Evolutionary conservation across 2,113 vertebrate genomes (phyloP), one percentile per base, ranked within the genome.

Genomic region (Pseudonaja textilis): DNA sequence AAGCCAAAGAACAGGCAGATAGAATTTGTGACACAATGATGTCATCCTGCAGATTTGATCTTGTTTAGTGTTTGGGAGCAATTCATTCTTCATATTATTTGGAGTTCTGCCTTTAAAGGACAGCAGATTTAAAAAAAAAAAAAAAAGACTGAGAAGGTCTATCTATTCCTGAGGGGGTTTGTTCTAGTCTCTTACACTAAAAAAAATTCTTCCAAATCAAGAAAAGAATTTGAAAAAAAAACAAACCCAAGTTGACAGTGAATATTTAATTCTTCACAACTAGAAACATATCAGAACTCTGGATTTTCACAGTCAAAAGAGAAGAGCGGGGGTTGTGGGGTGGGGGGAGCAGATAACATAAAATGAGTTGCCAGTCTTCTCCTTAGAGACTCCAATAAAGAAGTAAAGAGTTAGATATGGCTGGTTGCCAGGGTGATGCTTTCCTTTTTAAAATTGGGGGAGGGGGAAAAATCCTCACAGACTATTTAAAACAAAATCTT

Each of bases 401-500:
- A 92, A 85, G 69, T 50, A 34, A 59, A 89, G 64, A 92, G 87
- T 50, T 5, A 89, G 88, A 85, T 57, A 26, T 92, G 92, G 92
- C 92, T 92, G 88, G 88, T 92, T 92, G 92, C 92, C 92, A 92
- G 85, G 92, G 92, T 50, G 55, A 92, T 89, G 88, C 39, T 92
- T 92, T 92, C 45, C 87, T 42, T 89, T 89, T 50, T 81, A 81
- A 89, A 85, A 92, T 50, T 89, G 92, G 16, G 10, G 25, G 39
- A 45, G 42, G 74, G 12, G 16, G 5, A 4, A 8, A 34, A 69
- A 34, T 5, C 14, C 29, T 89, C 69, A 34, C 64, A 85, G 69
- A 89, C 45, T 92, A 89, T 89, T 89, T 85, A 59, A 85, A 59
- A 85, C 61, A 16, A 92, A 89, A 89, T 26, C 69, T 89, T 88